phyloP scores from a whole-genome alignment of 2,113 vertebrate genomes.

The Malurus alboscapulatus region DNA sequence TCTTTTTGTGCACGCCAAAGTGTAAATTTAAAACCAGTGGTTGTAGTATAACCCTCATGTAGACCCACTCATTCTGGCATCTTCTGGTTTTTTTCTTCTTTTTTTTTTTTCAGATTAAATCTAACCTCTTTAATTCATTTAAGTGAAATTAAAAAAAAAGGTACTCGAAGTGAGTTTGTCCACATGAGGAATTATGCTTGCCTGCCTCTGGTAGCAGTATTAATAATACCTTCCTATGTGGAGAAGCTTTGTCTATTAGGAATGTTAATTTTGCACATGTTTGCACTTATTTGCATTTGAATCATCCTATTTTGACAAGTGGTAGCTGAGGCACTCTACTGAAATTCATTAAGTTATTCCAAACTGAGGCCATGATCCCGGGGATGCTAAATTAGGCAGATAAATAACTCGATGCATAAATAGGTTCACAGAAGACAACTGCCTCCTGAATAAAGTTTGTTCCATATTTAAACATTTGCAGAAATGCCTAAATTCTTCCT shows the following conservation, averaged over 20 bases:
- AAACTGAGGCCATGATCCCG: background rate
- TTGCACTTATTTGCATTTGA: conserved; percentile 9
- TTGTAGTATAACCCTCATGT: background rate
- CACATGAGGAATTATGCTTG: background rate
- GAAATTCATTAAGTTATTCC: background rate
- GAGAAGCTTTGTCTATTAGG: background rate
- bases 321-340: background rate
- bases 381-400: background rate
- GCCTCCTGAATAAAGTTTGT: background rate
- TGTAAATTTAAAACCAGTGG: conserved; percentile 39
- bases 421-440: background rate
- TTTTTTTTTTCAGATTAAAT: background rate
- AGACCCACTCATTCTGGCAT: background rate
- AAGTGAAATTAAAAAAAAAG: background rate
- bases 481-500: background rate
- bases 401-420: background rate
- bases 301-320: background rate
- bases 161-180: background rate
- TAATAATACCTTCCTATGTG: background rate
- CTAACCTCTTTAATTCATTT: background rate
- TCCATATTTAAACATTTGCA: background rate
- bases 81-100: background rate
- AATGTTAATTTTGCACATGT: background rate
- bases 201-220: background rate
- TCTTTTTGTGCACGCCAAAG: conserved; percentile 51